Evolutionary conservation across 2,888 invertebrate species (phyloP).

Genomic region (Drosophila leonis): DNA sequence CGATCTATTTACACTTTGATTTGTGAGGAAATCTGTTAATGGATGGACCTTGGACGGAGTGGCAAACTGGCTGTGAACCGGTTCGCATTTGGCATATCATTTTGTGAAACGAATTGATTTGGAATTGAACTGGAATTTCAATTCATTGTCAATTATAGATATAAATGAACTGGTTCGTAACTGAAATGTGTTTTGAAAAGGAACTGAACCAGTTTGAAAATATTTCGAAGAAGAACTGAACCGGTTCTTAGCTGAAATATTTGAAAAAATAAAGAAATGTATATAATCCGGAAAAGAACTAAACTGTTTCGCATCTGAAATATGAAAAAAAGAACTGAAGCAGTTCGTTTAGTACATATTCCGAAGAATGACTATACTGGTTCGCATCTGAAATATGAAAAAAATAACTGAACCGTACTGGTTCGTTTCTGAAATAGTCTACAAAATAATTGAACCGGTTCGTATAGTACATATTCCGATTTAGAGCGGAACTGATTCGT

Average conservation of each 20-base stretch:
- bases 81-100: background rate
- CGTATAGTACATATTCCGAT: no score
- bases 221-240: background rate
- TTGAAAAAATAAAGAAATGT: background rate
- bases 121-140: background rate
- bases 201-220: background rate
- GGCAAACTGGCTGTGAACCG: background rate
- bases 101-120: background rate
- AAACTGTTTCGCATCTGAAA: no score
- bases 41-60: background rate
- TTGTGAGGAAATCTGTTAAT: background rate
- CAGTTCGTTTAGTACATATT: no score
- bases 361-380: no score
- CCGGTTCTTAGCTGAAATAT: background rate
- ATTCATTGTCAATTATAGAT: background rate
- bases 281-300: no score
- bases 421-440: no score
- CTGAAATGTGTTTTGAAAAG: background rate
- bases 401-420: no score
- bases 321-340: no score
- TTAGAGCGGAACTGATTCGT: no score
- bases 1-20: constrained; percentile 7
- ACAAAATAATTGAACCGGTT: no score
- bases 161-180: background rate
- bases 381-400: no score